Evolutionary conservation across 2,797 vertebrate genomes (phyloP).

Genomic region (Gymnoscopelus braueri): DNA sequence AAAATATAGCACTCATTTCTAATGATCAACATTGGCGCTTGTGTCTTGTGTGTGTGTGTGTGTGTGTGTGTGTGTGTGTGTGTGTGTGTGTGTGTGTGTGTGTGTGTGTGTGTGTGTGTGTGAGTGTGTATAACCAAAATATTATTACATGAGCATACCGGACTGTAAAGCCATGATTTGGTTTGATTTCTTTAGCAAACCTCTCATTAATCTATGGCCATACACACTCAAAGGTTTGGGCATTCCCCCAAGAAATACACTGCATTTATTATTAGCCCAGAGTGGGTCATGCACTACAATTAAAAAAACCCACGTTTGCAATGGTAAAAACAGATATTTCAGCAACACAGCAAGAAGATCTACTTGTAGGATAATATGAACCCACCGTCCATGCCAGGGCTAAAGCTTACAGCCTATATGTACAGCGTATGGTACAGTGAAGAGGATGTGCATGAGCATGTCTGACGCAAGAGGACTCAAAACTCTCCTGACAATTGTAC

Average conservation of each 20-base stretch:
- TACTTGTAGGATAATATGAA: conserved; percentile 34
- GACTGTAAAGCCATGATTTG: conserved; percentile 31
- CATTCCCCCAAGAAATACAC: conserved; percentile 48
- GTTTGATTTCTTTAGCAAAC: conserved; percentile 24
- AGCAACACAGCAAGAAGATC: conserved; percentile 65
- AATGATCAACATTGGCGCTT: conserved; percentile 44
- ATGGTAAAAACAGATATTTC: conserved; percentile 56
- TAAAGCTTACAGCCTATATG: conserved; percentile 61
- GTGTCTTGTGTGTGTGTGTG: conserved; percentile 24
- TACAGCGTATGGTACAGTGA: conserved; percentile 64
- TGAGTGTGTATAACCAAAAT: conserved; percentile 22
- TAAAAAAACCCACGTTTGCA: conserved; percentile 55
- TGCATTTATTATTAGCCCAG: conserved; percentile 45
- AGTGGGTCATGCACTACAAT: conserved; percentile 49
- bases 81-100: conserved; percentile 30
- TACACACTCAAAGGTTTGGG: conserved; percentile 40
- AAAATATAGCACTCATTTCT: conserved; percentile 49
- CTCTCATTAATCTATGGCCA: conserved; percentile 25
- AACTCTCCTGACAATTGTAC: neutral
- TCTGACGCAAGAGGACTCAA: neutral
- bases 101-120: conserved; percentile 34
- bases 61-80: conserved; percentile 36
- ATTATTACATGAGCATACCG: conserved; percentile 16
- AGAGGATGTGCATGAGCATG: neutral
- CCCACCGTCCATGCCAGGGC: conserved; percentile 49